Base-by-base conservation (phyloP, 64 coral and sea anemone genomes). In the Montipora sp. region DNA sequence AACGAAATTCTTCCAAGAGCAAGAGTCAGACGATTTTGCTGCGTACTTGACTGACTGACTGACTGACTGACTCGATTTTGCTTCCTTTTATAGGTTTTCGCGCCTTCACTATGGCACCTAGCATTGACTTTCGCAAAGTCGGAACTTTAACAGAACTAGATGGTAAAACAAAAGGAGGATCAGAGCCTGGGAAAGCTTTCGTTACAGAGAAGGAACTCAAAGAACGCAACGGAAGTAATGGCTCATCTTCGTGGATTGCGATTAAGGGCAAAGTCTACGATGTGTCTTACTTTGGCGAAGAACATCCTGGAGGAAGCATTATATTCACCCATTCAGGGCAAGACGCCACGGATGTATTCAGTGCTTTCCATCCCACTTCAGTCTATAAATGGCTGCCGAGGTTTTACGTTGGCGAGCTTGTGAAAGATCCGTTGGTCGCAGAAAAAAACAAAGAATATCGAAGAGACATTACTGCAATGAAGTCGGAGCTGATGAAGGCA, bases 251-350 rank as follows among this genome's bases (percentile, higher is more conserved):
- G 3, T 81, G 79, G 79, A 81, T 81, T 3, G 79, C 51, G 9
- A 81, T 81, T 48, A 81, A 81, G 79, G 16, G 43, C 51, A 81
- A 60, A 59, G 79, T 81, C 13, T 81, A 81, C 79, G 48, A 81
- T 8, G 79, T 81, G 16, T 24, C 79, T 21, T 7, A 9, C 10
- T 81, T 81, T 60, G 79, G 51, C 11, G 8, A 43, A 22, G 79
- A 81, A 20, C 79, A 81, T 59, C 79, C 79, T 14, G 79, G 79
- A 59, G 79, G 79, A 4, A 21, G 10, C 8, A 81, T 81, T 22
- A 60, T 81, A 21, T 81, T 81, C 79, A 81, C 36, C 1, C 36
- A 36, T 2, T 48, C 51, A 81, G 19, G 79, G 58, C 48, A 59
- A 59, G n/a, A 59, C n/a, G 21, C 51, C 55, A 8, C 60, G 58